A percentile compares a stretch with the other conserved stretches of the same genome.
Evolutionary conservation across 1,140 invertebrate genomes (phyloP).

Genomic region (Papilio xuthus): DNA sequence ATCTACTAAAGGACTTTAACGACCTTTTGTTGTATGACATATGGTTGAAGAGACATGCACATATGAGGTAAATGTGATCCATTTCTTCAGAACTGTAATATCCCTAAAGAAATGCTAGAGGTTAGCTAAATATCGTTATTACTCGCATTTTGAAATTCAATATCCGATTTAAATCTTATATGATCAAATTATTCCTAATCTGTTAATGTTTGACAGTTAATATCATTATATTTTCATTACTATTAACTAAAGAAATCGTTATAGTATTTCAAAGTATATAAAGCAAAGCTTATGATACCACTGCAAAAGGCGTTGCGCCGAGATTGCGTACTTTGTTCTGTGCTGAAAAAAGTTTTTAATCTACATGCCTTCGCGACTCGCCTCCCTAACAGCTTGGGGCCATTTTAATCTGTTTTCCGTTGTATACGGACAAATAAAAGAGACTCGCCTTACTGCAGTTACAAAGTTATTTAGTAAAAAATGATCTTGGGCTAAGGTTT

Average conservation of each 20-base stretch:
- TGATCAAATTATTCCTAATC: not conserved
- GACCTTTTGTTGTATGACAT: too few species aligned
- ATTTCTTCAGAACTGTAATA: too few species aligned
- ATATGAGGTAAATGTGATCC: too few species aligned
- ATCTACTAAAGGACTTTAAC: not conserved
- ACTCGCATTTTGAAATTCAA: not conserved
- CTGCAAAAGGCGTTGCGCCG: slow-evolving; percentile 43
- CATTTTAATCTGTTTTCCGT: slow-evolving; percentile 74
- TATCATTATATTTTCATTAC: not conserved
- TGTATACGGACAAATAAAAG: slow-evolving; percentile 64
- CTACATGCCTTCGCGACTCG: slow-evolving; percentile 67
- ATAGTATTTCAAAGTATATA: not conserved
- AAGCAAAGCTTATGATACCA: slow-evolving; percentile 16
- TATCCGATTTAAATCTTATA: too few species aligned
- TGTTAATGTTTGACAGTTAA: not conserved
- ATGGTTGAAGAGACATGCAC: too few species aligned
- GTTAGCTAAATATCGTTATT: too few species aligned
- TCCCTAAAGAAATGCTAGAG: too few species aligned
- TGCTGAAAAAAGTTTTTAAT: slow-evolving; percentile 69
- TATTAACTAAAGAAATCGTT: not conserved
- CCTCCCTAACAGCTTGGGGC: slow-evolving; percentile 64
- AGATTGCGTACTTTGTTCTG: slow-evolving; percentile 57
- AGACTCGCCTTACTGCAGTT: slow-evolving; percentile 51
- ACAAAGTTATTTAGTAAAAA: slow-evolving; percentile 63
- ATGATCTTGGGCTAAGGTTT: slow-evolving; percentile 51